Base-by-base conservation (phyloP, 2,888 invertebrate species). In the Dusona sp. region DNA sequence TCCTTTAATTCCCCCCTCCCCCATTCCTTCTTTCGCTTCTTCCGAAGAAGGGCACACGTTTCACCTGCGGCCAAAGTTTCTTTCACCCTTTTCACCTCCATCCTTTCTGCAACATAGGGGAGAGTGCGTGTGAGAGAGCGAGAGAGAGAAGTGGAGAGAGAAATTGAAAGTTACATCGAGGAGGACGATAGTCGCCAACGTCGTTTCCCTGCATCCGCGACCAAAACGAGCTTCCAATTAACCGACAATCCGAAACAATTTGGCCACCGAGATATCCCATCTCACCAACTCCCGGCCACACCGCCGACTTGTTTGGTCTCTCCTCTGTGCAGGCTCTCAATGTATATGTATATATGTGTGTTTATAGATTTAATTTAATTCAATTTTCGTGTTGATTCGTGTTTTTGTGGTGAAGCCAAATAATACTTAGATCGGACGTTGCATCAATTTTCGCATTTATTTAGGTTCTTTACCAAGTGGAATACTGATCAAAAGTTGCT, bases 231-330 rank as follows among this genome's bases (percentile, higher is more conserved):
- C 91, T 91, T 88, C 93, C 93, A 92, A 93, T 93, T 93, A 93
- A 93, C 92, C 92, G 92, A 93, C 93, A 92, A 92, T 93, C 92
- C 93, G 91, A 93, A 93, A 93, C 93, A 93, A 93, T 93, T 93
- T 93, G 92, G 93, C 85, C 90, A 90, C 88, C 89, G 89, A 91
- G 92, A 91, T 92, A 93, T 92, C 88, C 88, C 92, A 92, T 93
- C 92, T 91, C 88, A 85, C 86, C 84, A 86, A 89, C 90, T 89
- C 85, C 89, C 88, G 88, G 86, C 87, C 82, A 87, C 88, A 81
- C 67, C n/a, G 64, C 54, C 65, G 38, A 36, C 67, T 79, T 22
- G n/a, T 54, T 65, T 22, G 29, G 8, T 78, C 64, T 45, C 61
- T 3, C 1, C 29, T 16, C 61, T 61, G 16, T 29, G 13, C 25